Conservation (phyloP, 2,888 invertebrate species). For the Agrotis exclamationis region DNA sequence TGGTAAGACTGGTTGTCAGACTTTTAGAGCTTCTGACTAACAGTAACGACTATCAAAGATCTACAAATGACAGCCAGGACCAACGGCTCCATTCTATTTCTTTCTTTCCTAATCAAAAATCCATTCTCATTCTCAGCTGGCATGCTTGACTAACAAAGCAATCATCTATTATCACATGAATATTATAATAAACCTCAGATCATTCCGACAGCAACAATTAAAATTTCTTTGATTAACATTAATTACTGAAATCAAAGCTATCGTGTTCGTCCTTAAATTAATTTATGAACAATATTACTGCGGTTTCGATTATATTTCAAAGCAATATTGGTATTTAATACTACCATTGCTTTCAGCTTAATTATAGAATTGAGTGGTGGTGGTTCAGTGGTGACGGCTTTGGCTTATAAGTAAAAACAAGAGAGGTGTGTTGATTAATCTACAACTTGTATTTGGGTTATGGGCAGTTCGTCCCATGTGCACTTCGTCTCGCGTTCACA, state of each 20-base stretch:
- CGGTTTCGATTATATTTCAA: slow-evolving; percentile 8
- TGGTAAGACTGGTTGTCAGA: too few species aligned
- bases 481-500: too few species aligned
- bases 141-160: too few species aligned
- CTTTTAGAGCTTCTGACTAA: too few species aligned
- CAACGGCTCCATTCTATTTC: too few species aligned
- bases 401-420: not conserved
- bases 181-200: slow-evolving; percentile 8
- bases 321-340: slow-evolving; percentile 8
- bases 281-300: slow-evolving; percentile 25
- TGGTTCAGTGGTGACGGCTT: not conserved
- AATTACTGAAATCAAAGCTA: slow-evolving; percentile 47
- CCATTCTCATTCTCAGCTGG: too few species aligned
- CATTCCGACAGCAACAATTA: slow-evolving; percentile 18
- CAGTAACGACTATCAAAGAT: too few species aligned
- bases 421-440: too few species aligned
- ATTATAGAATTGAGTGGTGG: not conserved
- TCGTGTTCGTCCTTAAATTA: slow-evolving; percentile 31
- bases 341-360: not conserved
- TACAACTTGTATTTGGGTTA: too few species aligned
- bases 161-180: slow-evolving; percentile 1
- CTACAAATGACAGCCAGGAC: too few species aligned
- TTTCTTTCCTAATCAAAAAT: too few species aligned
- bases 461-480: too few species aligned
- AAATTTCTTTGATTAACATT: slow-evolving; percentile 40